Evolutionary conservation across 2,113 vertebrate species (phyloP), one percentile per base, ranked within the genome.

Genomic region (Carassius carassius): DNA sequence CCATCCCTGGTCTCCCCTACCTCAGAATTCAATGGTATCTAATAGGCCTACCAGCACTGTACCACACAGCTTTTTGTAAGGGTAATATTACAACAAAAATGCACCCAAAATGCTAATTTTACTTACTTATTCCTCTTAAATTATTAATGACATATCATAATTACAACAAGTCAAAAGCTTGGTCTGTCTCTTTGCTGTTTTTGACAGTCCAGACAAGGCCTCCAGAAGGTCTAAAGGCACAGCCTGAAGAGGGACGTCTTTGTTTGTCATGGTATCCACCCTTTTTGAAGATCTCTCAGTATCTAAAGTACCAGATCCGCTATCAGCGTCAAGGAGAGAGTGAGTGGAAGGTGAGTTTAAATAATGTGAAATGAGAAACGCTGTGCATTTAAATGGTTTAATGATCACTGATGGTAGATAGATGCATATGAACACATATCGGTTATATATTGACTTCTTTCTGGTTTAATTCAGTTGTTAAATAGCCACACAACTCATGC

Each of bases 281-380:
- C 35, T 85, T 95, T 81, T 86, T 85, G 7, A 87, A 86, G 37
- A 89, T 96, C 80, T 90, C 91, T 0, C 89, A 88, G 82, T 91
- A 97, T 82, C 90, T 97, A 90, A 90, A 92, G 85, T 99, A 98
- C 88, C 95, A 98, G 90, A 88, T 97, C 35, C 91, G 94, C 60
- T 97, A 96, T 47, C 89, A 91, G 0, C 29, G 58, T 65, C 91
- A 93, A 85, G 92, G 83, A 56, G 92, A 90, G 21, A 90, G 77
- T 0, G 88, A 92, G 5, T 96, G 96, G 97, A 96, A 94, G 95
- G 98, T 98, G 90, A 85, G 41, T 49, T 49, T 32, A 29, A 54
- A 35, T 69, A 1, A 29, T 4, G 6, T 41, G 58, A 29, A 29
- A 76, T 76, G 1, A 54, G 12, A 21, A 60, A 41, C 23, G 62